Percentiles rank a stretch among this genome's conserved stretches.
Conservation (phyloP, 2,888 invertebrate genomes). For the Diaperis boleti region DNA sequence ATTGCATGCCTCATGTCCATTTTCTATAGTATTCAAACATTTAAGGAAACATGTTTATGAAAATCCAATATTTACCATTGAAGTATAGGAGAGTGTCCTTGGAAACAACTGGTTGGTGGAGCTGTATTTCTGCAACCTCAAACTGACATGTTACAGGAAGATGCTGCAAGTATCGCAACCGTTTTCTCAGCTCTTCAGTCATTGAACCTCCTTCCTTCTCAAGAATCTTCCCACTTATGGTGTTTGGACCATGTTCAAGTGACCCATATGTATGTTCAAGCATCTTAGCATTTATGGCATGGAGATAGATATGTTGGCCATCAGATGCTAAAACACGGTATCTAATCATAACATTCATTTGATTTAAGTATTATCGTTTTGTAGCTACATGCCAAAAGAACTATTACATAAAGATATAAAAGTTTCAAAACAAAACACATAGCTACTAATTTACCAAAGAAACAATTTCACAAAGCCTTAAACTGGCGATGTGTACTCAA, state of each 20-base stretch:
- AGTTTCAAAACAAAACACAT: background rate
- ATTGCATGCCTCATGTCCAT: too few relatives aligned
- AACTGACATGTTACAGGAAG: constrained; percentile 92
- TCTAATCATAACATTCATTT: too few relatives aligned
- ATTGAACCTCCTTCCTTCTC: constrained; percentile 90
- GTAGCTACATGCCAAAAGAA: constrained; percentile 23
- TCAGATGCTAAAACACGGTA: constrained; percentile 81
- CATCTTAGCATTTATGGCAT: constrained; percentile 91
- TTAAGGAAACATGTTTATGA: too few relatives aligned
- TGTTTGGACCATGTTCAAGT: constrained; percentile 80
- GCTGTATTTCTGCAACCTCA: constrained; percentile 88
- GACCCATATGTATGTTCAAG: constrained; percentile 88
- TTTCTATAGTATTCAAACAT: too few relatives aligned
- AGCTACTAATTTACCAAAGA: constrained; percentile 49
- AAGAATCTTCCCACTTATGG: constrained; percentile 82
- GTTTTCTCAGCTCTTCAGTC: constrained; percentile 82
- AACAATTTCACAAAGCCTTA: constrained; percentile 49
- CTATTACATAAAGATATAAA: background rate
- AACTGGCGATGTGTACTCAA: constrained; percentile 51
- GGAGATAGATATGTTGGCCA: constrained; percentile 93
- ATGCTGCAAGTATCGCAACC: constrained; percentile 84
- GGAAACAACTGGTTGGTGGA: constrained; percentile 80
- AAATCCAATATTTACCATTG: constrained; percentile 72
- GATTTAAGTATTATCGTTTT: background rate
- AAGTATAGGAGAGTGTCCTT: constrained; percentile 77